A percentile compares a stretch with the other conserved stretches of the same genome.
Conservation (phyloP, 2,797 vertebrate genomes). For the Adrianichthys oophorus region DNA sequence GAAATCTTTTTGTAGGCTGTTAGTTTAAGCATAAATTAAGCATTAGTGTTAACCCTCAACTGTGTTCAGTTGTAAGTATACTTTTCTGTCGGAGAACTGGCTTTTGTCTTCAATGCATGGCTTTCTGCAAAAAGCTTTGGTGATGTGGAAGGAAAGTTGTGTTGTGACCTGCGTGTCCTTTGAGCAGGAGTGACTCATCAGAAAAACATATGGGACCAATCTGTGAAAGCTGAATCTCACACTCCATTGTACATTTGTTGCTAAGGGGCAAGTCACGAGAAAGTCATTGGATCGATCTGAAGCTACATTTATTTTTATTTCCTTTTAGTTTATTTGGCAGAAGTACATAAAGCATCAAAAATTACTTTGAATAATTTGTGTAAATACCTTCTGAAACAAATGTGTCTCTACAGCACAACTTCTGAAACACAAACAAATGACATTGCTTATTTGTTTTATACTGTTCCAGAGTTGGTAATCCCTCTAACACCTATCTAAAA, state of each 20-base stretch:
- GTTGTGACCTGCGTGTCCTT: slow-evolving; percentile 8
- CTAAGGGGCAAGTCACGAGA: background rate
- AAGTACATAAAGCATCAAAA: background rate
- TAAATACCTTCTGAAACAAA: no score
- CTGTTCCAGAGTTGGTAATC: no score
- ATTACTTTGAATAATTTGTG: no score
- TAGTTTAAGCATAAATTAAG: no score
- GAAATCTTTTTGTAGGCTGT: no score
- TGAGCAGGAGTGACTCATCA: slow-evolving; percentile 15
- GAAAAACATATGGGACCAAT: slow-evolving; percentile 13
- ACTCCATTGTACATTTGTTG: slow-evolving; percentile 4
- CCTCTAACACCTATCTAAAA: background rate
- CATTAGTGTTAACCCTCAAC: background rate
- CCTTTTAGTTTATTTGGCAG: background rate
- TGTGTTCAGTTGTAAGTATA: background rate
- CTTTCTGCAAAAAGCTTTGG: background rate
- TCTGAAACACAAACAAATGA: no score
- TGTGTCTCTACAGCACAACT: no score
- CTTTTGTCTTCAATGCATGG: background rate
- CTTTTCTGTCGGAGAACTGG: background rate
- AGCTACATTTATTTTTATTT: no score
- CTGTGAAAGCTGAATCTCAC: slow-evolving; percentile 12
- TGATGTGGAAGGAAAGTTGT: background rate
- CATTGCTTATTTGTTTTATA: no score
- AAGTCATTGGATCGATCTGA: background rate